These are phyloP conservation scores for Melipona bicolor DNA, from an alignment of 2,888 invertebrate species.

Conservation along the genomic window DNA sequence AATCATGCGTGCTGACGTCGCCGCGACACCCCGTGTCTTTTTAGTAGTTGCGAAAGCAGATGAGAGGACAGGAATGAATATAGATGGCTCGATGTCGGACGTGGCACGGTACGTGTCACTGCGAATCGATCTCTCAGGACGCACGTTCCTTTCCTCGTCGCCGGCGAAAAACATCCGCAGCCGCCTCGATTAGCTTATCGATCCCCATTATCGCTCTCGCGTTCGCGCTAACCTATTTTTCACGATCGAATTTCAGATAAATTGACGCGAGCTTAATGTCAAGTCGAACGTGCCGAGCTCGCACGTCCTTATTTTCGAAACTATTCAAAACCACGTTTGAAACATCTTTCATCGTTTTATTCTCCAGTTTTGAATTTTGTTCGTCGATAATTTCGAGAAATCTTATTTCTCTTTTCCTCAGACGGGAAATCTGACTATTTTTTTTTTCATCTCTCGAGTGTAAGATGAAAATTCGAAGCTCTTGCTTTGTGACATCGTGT, in stretches of 20 bases:
- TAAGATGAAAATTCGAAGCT: no score
- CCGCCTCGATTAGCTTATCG: constrained; percentile 5
- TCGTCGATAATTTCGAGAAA: no score
- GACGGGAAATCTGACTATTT: not conserved
- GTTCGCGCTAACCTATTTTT: not conserved
- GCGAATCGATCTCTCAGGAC: constrained; percentile 55
- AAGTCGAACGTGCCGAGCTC: not conserved
- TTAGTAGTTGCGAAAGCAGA: constrained; percentile 31
- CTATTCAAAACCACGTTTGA: no score
- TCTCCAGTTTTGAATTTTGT: no score
- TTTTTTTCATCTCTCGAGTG: not conserved
- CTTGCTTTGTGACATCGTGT: no score
- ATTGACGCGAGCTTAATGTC: not conserved
- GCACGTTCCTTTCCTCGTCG: not conserved
- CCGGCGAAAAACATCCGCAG: constrained; percentile 31
- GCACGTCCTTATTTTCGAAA: not conserved
- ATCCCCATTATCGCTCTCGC: not conserved
- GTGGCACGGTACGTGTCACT: constrained; percentile 37
- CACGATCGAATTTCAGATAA: not conserved
- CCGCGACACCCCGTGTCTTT: constrained; percentile 14
- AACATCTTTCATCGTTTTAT: no score
- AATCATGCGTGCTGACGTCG: constrained; percentile 4
- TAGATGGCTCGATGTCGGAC: constrained; percentile 52
- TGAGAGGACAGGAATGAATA: constrained; percentile 51
- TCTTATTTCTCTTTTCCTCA: no score